Evolutionary conservation across 2,113 vertebrate genomes (phyloP).

Genomic region (Myotis lucifugus): DNA sequence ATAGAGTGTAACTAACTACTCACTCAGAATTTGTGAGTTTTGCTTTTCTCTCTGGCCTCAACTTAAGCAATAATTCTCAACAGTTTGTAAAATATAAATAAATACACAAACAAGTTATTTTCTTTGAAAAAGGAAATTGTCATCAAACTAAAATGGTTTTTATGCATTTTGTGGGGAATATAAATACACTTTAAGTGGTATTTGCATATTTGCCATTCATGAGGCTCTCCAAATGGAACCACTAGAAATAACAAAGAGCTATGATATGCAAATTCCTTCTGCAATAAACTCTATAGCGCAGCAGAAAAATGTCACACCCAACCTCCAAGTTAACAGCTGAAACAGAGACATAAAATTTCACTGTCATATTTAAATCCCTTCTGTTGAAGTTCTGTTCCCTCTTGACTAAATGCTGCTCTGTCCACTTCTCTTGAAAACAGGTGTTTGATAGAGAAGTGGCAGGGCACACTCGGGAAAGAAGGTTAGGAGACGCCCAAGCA

Average conservation of each 20-base stretch:
- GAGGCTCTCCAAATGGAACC: not conserved
- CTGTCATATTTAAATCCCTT: not conserved
- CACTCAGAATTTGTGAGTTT: not conserved
- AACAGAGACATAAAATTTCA: slow-evolving; percentile 9
- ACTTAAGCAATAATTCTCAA: not conserved
- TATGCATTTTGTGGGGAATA: not conserved
- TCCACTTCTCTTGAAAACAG: not conserved
- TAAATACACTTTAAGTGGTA: not conserved
- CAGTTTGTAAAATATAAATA: not conserved
- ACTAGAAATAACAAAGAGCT: not conserved
- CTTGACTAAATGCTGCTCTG: not conserved
- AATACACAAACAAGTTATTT: not conserved
- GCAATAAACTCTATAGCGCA: not conserved
- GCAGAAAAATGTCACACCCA: not conserved
- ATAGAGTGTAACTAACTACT: not conserved
- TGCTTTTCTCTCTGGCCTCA: not conserved
- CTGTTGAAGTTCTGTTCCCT: not conserved
- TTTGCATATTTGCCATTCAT: not conserved
- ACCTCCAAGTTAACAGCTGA: not conserved
- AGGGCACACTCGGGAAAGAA: not conserved
- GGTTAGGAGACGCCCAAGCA: not conserved
- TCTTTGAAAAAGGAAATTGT: slow-evolving; percentile 13
- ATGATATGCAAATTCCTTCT: not conserved
- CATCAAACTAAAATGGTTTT: not conserved
- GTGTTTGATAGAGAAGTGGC: not conserved